phyloP scores from a whole-genome alignment of 2,797 vertebrate species.

The Podarcis siculus region DNA sequence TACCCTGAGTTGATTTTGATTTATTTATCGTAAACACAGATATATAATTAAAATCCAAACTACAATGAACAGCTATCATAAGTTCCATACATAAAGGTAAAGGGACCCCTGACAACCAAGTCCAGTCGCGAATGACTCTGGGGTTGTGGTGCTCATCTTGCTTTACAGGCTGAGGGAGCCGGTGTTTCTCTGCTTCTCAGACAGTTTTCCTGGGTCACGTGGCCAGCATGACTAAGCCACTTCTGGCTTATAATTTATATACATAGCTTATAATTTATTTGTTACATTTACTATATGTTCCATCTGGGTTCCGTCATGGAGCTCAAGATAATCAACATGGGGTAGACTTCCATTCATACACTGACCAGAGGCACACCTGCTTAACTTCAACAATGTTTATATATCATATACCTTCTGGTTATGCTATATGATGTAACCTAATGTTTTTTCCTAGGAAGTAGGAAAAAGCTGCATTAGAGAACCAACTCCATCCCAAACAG shows the following conservation, averaged over 20 bases:
- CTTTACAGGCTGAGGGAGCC: too few species aligned
- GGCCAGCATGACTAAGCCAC: too few species aligned
- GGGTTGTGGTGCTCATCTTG: too few species aligned
- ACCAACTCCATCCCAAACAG: not conserved
- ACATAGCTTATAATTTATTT: not conserved
- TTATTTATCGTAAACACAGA: not conserved
- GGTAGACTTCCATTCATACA: not conserved
- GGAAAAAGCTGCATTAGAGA: not conserved
- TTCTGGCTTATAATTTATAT: too few species aligned
- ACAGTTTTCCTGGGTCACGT: too few species aligned
- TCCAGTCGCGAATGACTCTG: too few species aligned
- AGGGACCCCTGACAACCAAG: too few species aligned
- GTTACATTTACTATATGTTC: not conserved
- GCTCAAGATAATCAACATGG: not conserved
- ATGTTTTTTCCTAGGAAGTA: not conserved
- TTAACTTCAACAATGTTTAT: too few species aligned
- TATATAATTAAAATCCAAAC: not conserved
- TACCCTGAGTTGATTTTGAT: not conserved
- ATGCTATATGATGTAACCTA: not conserved
- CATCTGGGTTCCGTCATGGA: not conserved
- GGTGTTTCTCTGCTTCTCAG: too few species aligned
- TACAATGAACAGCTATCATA: not conserved
- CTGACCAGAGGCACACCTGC: not conserved
- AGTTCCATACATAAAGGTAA: not conserved
- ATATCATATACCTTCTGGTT: not conserved